phyloP scores from a whole-genome alignment of 2,888 invertebrate genomes.

The Gortyna flavago region DNA sequence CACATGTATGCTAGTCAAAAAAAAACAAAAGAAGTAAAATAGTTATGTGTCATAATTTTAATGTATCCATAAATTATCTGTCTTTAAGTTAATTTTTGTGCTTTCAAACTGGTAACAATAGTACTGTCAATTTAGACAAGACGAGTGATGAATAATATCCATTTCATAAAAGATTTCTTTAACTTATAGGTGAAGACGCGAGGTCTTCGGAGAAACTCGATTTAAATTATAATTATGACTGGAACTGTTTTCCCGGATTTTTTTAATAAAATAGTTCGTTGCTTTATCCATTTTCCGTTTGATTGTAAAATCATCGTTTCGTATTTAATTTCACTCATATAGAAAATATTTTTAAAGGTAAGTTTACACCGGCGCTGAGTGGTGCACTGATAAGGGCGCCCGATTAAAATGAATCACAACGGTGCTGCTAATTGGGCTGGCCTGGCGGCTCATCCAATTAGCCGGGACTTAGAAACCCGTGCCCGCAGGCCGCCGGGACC shows the following conservation, averaged over 20 bases:
- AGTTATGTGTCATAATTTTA: neutral
- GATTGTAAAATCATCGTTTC: constrained; percentile 25
- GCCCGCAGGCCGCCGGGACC: constrained; percentile 77
- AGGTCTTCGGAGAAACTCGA: neutral
- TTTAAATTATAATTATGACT: constrained; percentile 5
- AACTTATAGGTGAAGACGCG: neutral
- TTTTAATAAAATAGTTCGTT: neutral
- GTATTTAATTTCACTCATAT: constrained; percentile 18
- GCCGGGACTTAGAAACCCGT: constrained; percentile 88
- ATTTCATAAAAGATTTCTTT: neutral
- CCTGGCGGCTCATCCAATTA: constrained; percentile 88
- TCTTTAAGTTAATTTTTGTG: constrained; percentile 14
- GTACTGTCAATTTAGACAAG: too few relatives aligned
- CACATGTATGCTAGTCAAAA: neutral
- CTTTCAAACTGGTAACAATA: constrained; percentile 9
- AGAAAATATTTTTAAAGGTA: constrained; percentile 53
- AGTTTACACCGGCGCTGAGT: constrained; percentile 58
- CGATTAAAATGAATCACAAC: constrained; percentile 89
- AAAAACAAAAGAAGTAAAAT: constrained; percentile 21
- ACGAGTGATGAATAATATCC: too few relatives aligned
- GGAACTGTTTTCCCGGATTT: neutral
- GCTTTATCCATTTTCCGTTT: constrained; percentile 1
- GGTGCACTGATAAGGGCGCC: constrained; percentile 85
- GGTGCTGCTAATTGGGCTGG: constrained; percentile 87
- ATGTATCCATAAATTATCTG: too few relatives aligned